Percentiles rank a stretch among this genome's conserved stretches.
Evolutionary conservation across 2,888 invertebrate genomes (phyloP).

Genomic region (Drosophila neutralis): DNA sequence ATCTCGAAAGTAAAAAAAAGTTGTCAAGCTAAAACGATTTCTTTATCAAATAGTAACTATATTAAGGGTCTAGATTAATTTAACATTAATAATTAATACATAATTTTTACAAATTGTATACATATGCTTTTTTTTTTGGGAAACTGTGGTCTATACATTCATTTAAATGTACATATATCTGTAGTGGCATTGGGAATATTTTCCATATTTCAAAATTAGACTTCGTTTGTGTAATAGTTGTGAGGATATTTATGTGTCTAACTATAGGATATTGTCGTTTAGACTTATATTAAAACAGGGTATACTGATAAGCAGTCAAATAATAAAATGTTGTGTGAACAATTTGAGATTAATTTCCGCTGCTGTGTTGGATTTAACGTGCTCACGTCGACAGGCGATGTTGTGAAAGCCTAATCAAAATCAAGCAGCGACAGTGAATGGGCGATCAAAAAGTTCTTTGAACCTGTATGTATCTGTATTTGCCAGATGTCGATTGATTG

Average conservation of each 20-base stretch:
- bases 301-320: background rate
- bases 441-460: conserved; percentile 49
- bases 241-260: background rate
- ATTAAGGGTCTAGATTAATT: background rate
- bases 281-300: background rate
- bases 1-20: background rate
- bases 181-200: background rate
- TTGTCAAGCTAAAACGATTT: background rate
- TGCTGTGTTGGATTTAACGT: conserved; percentile 5
- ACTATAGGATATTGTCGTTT: no score
- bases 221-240: background rate
- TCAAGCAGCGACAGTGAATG: conserved; percentile 41
- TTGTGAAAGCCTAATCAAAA: conserved; percentile 53
- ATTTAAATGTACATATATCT: background rate
- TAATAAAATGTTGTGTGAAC: background rate
- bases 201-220: background rate
- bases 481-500: conserved; percentile 38
- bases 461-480: conserved; percentile 34
- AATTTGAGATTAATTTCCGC: conserved; percentile 9
- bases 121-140: background rate
- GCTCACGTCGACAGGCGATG: conserved; percentile 43
- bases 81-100: background rate
- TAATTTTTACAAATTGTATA: background rate
- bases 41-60: background rate
- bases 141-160: background rate